Base-by-base conservation (phyloP, 2,888 invertebrate species). In the Lasioglossum malachurum region DNA sequence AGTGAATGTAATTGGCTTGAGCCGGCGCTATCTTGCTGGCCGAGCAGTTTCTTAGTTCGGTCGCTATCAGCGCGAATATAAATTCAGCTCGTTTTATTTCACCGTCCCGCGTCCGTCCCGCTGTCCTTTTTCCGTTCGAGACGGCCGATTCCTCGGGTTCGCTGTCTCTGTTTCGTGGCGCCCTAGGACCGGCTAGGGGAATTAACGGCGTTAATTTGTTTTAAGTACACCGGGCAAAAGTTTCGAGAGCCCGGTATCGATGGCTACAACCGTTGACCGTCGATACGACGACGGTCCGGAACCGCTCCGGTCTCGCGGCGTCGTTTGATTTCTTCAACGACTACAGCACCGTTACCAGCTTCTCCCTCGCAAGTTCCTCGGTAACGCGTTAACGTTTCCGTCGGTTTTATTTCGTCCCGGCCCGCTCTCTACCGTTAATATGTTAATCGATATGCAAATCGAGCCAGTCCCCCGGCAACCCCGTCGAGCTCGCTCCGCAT, bases 1-100 rank as follows among this genome's bases (percentile, higher is more conserved):
- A 94, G 94, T 94, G 94, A 94, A 94, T 94, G 93, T 94, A 94
- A 94, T 94, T 94, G 94, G 94, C 93, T 94, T 91, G 92, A 93
- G 92, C 91, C 88, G 89, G 92, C 91, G 92, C 93, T 94, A 94
- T 94, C 94, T 94, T 93, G 92, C 94, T 92, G 93, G 93, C 94
- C 94, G 93, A 94, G 94, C 94, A 94, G 93, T 94, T 94, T 94
- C 94, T 93, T 93, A 92, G 92, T 92, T 92, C 92, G 92, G 87
- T 91, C 92, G 93, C 93, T 94, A 94, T 94, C 93, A 94, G 93
- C 92, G 89, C 92, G 94, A 94, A 94, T 94, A 94, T 94, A 94
- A 94, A 94, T 94, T 94, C 91, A 83, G 82, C 88, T 90, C 88
- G 90, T 92, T 93, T 94, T 94, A 91, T 92, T 93, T 93, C 92